Evolutionary conservation across 2,113 vertebrate genomes (phyloP), one percentile per base, ranked within the genome.

Genomic region (Tenrec ecaudatus): DNA sequence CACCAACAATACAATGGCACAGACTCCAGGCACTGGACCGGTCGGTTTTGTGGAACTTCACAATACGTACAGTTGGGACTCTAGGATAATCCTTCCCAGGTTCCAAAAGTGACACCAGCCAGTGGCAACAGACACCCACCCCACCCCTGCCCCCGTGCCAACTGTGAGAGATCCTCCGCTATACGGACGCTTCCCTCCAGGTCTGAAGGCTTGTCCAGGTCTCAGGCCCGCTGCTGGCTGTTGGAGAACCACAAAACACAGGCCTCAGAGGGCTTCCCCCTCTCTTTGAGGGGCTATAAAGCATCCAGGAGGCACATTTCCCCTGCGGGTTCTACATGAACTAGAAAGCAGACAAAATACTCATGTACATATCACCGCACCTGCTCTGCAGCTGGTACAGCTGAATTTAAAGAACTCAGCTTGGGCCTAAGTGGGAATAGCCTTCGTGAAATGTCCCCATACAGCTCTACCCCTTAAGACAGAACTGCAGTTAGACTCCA

Each of bases 51-150:
- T 1, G 62, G 9, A 53, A 10, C 47, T 53, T 53, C 47, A 53
- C 47, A 12, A 22, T 27, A 11, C 40, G 38, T 20, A 33, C 23
- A 84, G n/a, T 17, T 11, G 7, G 19, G 12, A 53, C 38, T 82
- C 33, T 33, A 71, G 47, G 31, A 81, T 73, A 75, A 86, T 14
- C 19, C 38, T 78, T 53, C 15, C 14, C 36, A 29, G 23, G 9
- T 27, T 83, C 53, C n/a, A 40, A n/a, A 57, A 43, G 23, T 4
- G 75, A 33, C 11, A 25, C 20, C 29, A 2, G 22, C 75, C 19
- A 23, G 47, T 2, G n/a, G 16, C 0, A 3, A 1, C 20, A 36
- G 29, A 19, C 17, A 53, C 47, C 2, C 36, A 43, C 20, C 8
- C 5, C 22, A 40, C 40, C 3, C 40, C 40, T 1, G 31, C 33